Percentiles rank a stretch among this genome's conserved stretches.
These are phyloP conservation scores for Drosophila nasuta DNA, from an alignment of 1,140 invertebrate genomes.

Conservation along the genomic window DNA sequence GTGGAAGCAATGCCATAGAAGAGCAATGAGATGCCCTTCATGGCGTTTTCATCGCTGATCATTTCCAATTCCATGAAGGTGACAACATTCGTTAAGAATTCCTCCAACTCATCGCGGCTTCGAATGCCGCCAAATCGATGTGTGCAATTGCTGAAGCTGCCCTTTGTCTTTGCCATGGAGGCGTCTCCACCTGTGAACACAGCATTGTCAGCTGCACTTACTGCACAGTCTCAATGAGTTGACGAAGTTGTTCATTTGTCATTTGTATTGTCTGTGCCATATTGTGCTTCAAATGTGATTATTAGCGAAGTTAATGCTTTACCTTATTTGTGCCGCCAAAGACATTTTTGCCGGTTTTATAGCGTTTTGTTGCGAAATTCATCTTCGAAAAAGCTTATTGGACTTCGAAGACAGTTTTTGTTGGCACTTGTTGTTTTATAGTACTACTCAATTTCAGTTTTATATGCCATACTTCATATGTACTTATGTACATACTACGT, in stretches of 20 bases:
- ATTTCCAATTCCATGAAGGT: slow-evolving; percentile 75
- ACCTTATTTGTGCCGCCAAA: slow-evolving; percentile 30
- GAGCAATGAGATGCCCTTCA: slow-evolving; percentile 84
- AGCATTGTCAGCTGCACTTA: slow-evolving; percentile 49
- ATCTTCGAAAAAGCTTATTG: slow-evolving; percentile 51
- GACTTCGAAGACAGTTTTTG: not conserved
- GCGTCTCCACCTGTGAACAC: not conserved
- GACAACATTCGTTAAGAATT: slow-evolving; percentile 70
- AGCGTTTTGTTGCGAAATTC: slow-evolving; percentile 57
- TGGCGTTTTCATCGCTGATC: slow-evolving; percentile 81
- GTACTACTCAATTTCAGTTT: not conserved
- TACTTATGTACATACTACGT: not conserved
- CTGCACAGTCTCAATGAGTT: slow-evolving; percentile 70
- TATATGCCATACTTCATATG: not conserved
- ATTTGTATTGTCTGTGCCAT: slow-evolving; percentile 61
- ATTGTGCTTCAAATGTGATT: not conserved
- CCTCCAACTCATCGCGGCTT: slow-evolving; percentile 74
- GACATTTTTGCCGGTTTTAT: slow-evolving; percentile 57
- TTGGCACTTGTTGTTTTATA: not conserved
- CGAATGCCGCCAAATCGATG: slow-evolving; percentile 69
- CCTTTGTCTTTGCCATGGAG: slow-evolving; percentile 53
- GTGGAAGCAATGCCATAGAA: slow-evolving; percentile 82
- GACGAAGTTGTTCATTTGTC: slow-evolving; percentile 71
- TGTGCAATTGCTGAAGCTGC: slow-evolving; percentile 70
- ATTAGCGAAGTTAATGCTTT: not conserved